phyloP scores from a whole-genome alignment of 2,888 invertebrate species.

The Atethmia centrago region DNA sequence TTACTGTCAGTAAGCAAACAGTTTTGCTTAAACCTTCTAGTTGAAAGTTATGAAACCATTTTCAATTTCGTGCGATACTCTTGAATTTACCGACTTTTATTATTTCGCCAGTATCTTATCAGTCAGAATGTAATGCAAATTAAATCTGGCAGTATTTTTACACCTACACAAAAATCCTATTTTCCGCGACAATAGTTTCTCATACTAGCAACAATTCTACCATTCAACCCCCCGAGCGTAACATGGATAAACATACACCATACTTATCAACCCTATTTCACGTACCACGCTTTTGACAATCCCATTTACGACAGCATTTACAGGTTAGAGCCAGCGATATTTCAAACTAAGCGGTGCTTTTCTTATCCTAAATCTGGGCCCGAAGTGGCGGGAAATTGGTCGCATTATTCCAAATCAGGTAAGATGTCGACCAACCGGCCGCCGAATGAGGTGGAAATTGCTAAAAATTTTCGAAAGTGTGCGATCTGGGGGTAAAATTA shows the following conservation, averaged over 20 bases:
- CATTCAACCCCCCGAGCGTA: slow-evolving; percentile 12
- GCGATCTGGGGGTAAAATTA: background rate
- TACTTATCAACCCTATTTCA: slow-evolving; percentile 42
- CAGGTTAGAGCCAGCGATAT: slow-evolving; percentile 59
- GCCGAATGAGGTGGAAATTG: slow-evolving; percentile 53
- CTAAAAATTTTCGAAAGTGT: slow-evolving; percentile 34
- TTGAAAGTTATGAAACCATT: background rate
- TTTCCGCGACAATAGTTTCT: slow-evolving; percentile 21
- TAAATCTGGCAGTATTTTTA: background rate
- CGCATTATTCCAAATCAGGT: slow-evolving; percentile 66
- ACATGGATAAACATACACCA: slow-evolving; percentile 30
- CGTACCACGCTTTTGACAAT: slow-evolving; percentile 58
- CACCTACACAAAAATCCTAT: slow-evolving; percentile 7
- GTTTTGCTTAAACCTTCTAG: background rate
- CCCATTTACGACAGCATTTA: slow-evolving; percentile 53
- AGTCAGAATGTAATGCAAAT: background rate
- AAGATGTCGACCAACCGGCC: slow-evolving; percentile 46
- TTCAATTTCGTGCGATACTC: background rate
- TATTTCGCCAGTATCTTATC: background rate
- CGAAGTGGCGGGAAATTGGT: slow-evolving; percentile 67
- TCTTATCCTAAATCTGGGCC: slow-evolving; percentile 63
- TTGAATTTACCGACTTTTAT: background rate
- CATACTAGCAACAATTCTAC: background rate
- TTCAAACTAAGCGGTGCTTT: slow-evolving; percentile 65
- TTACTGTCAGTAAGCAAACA: slow-evolving; percentile 26